Conservation (phyloP, 2,113 vertebrate species). For the Uropsilus gracilis region DNA sequence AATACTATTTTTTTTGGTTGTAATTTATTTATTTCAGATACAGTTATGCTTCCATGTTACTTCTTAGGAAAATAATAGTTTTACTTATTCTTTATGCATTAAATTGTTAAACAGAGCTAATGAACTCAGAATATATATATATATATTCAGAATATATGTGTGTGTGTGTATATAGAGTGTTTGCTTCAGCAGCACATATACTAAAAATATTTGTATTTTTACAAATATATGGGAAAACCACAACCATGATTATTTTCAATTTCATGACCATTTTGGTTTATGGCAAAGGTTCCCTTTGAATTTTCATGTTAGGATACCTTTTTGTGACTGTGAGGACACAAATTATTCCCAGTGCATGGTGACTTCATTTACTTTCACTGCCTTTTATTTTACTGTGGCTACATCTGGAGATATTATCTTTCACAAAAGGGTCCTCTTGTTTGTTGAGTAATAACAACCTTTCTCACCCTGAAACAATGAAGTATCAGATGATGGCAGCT, state of each 20-base stretch:
- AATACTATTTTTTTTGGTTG: background rate
- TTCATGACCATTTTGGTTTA: background rate
- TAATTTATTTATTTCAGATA: conserved; percentile 7
- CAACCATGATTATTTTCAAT: background rate
- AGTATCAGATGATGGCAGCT: conserved; percentile 68
- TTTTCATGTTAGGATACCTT: conserved; percentile 27
- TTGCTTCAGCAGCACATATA: no score
- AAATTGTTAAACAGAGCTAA: background rate
- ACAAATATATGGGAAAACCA: background rate
- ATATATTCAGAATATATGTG: no score
- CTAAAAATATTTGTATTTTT: no score
- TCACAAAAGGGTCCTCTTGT: conserved; percentile 59
- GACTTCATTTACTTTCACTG: conserved; percentile 67
- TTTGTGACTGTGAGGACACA: conserved; percentile 23
- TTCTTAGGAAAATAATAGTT: background rate
- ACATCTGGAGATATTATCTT: conserved; percentile 75
- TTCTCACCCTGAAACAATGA: conserved; percentile 75
- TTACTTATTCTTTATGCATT: background rate
- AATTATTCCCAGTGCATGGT: conserved; percentile 5
- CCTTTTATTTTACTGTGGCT: conserved; percentile 27
- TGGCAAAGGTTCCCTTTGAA: background rate
- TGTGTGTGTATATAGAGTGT: no score
- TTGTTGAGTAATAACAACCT: conserved; percentile 60
- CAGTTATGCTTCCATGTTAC: background rate
- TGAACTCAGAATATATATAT: background rate